A percentile compares a stretch with the other conserved stretches of the same genome.
Evolutionary conservation across 2,113 vertebrate species (phyloP).

Genomic region (Oceanites oceanicus): DNA sequence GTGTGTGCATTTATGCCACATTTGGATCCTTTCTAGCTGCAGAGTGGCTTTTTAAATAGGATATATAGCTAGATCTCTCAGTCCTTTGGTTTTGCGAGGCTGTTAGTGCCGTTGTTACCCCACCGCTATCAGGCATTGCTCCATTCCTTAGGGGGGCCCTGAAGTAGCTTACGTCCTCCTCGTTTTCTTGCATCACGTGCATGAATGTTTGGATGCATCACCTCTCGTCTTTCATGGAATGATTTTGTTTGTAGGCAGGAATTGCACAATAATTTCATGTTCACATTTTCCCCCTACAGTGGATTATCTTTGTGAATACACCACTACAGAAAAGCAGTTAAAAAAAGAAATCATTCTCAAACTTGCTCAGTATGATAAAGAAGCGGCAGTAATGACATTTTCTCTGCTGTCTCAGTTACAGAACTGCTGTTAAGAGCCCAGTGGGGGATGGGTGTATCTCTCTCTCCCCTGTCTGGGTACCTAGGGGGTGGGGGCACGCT

Average conservation of each 20-base stretch:
- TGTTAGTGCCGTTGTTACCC: rapidly evolving
- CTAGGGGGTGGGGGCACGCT: too few species aligned
- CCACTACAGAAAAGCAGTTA: neutral
- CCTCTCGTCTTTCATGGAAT: neutral
- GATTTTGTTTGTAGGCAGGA: neutral
- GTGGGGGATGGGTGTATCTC: neutral
- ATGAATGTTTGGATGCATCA: rapidly evolving
- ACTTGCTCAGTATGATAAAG: rapidly evolving
- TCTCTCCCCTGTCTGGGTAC: too few species aligned
- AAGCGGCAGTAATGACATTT: rapidly evolving
- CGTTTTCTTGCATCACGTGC: rapidly evolving
- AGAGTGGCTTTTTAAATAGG: neutral
- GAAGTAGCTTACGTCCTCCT: too few species aligned
- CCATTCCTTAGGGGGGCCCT: neutral
- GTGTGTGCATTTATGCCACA: neutral
- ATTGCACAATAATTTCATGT: neutral
- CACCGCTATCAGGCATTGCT: rapidly evolving
- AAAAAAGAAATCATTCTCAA: neutral
- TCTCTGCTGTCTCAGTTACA: neutral
- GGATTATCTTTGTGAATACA: neutral
- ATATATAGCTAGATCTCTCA: neutral
- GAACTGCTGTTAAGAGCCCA: neutral
- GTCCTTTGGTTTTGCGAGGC: neutral
- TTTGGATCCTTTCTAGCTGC: neutral
- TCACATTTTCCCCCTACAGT: neutral